These are phyloP conservation scores for Eristalinus aeneus DNA, from an alignment of 2,888 invertebrate genomes.

Conservation along the genomic window DNA sequence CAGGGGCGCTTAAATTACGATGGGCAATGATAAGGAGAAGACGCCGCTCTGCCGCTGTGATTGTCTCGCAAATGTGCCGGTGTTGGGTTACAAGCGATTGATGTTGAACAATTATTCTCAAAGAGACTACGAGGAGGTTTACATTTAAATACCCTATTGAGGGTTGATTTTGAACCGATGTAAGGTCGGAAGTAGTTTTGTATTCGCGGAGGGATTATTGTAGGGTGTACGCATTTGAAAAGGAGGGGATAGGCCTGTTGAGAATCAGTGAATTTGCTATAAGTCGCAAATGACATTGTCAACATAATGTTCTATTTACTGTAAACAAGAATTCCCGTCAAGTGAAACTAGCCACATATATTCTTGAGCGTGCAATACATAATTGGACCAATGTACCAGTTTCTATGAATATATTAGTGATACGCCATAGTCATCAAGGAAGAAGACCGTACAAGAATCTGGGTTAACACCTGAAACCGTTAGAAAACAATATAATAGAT, in stretches of 20 bases:
- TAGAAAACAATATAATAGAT: too few relatives aligned
- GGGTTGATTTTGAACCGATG: not conserved
- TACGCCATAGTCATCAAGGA: too few relatives aligned
- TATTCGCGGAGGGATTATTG: not conserved
- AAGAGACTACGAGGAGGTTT: not conserved
- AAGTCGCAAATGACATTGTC: too few relatives aligned
- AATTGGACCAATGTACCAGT: too few relatives aligned
- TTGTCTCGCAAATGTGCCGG: not conserved
- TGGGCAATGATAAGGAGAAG: not conserved
- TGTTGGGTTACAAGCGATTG: conserved; percentile 1
- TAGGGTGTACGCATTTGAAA: not conserved
- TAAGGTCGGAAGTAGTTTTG: not conserved
- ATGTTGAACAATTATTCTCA: conserved; percentile 8
- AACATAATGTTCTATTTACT: not conserved
- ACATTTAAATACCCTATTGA: not conserved
- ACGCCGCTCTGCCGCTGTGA: not conserved
- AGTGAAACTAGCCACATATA: too few relatives aligned
- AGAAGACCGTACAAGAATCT: too few relatives aligned
- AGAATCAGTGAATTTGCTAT: not conserved
- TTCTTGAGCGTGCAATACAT: too few relatives aligned
- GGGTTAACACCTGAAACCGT: too few relatives aligned
- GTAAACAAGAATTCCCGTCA: too few relatives aligned
- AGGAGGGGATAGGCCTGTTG: too few relatives aligned
- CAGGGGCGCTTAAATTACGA: conserved; percentile 36
- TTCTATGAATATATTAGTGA: too few relatives aligned